These are phyloP conservation scores for Peromyscus maniculatus DNA, from an alignment of 2,113 vertebrate species.

Conservation along the genomic window DNA sequence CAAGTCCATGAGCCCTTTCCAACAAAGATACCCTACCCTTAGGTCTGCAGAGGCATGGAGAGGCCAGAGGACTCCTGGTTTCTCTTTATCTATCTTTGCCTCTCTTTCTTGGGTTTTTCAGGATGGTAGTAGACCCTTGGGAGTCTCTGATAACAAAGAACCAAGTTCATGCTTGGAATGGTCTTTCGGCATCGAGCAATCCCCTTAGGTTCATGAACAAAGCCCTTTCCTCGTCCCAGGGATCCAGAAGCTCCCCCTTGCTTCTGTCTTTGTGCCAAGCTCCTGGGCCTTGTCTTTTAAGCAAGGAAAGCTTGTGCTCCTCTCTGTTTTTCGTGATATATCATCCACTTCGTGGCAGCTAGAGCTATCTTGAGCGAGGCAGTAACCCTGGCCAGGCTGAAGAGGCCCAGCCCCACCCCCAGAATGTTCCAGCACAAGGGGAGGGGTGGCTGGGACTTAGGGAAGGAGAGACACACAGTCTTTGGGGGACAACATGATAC, in stretches of 20 bases:
- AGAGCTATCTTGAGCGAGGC: conserved; percentile 71
- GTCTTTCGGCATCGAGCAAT: fast-evolving
- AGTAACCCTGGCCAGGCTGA: conserved; percentile 77
- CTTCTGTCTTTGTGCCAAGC: neutral
- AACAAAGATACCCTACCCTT: neutral
- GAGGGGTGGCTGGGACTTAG: neutral
- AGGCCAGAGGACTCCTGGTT: fast-evolving
- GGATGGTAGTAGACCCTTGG: neutral
- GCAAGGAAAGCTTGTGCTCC: neutral
- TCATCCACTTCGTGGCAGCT: conserved; percentile 66
- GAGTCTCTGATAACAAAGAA: neutral
- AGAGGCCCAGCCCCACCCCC: conserved; percentile 17
- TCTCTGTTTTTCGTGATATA: conserved; percentile 49
- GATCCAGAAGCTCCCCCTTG: neutral
- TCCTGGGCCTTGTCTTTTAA: conserved; percentile 8
- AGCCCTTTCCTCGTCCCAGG: neutral
- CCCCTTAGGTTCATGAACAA: neutral
- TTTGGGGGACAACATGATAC: conserved; percentile 74
- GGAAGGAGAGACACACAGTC: conserved; percentile 74
- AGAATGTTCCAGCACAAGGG: neutral
- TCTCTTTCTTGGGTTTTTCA: neutral
- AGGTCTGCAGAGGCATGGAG: fast-evolving
- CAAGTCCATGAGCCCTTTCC: neutral
- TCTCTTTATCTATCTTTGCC: fast-evolving
- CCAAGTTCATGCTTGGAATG: fast-evolving